phyloP scores from a whole-genome alignment of 2,113 vertebrate species.

The Pachypanchax playfairii region DNA sequence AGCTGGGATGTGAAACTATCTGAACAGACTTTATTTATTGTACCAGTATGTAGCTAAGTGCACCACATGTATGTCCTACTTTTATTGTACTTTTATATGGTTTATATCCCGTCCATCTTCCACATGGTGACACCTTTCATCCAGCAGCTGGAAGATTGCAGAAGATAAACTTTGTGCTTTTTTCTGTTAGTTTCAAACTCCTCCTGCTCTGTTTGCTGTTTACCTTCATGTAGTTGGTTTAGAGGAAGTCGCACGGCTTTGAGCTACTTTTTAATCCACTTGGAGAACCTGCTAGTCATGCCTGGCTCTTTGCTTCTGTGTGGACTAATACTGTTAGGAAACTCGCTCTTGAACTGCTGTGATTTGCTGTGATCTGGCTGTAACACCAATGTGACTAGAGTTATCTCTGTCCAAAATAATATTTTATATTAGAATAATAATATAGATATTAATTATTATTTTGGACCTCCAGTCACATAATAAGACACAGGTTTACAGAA shows the following conservation, averaged over 20 bases:
- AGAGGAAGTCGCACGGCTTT: constrained; percentile 37
- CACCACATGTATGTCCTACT: constrained; percentile 35
- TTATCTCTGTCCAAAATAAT: too few species aligned
- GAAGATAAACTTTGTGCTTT: constrained; percentile 1
- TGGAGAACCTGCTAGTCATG: constrained; percentile 61
- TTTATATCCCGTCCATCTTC: constrained; percentile 63
- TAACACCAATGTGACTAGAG: too few species aligned
- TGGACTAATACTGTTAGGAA: constrained; percentile 59
- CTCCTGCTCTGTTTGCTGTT: constrained; percentile 27
- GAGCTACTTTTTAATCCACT: constrained; percentile 50
- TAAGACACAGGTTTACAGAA: too few species aligned
- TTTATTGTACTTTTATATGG: constrained; percentile 45
- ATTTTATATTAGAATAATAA: too few species aligned
- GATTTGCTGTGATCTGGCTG: constrained; percentile 55
- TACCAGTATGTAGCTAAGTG: constrained; percentile 35
- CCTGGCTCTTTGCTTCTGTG: constrained; percentile 39
- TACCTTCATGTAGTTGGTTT: constrained; percentile 40
- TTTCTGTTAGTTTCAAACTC: constrained; percentile 17
- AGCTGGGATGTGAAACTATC: constrained; percentile 52
- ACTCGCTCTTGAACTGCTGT: constrained; percentile 59
- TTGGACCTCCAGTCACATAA: too few species aligned
- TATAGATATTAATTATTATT: too few species aligned
- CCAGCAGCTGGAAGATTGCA: constrained; percentile 11
- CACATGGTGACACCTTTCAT: constrained; percentile 34
- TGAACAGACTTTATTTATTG: constrained; percentile 46